phyloP scores from a whole-genome alignment of 2,113 vertebrate genomes.

The Eulemur macaco region DNA sequence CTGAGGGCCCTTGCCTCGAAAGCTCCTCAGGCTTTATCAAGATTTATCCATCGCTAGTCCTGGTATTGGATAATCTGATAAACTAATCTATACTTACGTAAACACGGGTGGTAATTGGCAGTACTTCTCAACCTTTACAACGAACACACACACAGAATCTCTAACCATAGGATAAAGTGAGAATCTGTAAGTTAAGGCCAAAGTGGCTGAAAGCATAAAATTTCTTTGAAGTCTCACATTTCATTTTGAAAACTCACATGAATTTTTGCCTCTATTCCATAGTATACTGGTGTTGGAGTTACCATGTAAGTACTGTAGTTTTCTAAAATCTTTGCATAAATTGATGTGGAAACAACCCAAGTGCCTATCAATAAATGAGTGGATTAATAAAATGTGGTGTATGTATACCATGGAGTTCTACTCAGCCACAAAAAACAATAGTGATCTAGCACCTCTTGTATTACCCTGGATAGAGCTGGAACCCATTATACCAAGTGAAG shows the following conservation, averaged over 20 bases:
- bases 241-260: constrained; percentile 27
- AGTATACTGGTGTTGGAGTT: not conserved
- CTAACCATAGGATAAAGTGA: constrained; percentile 8
- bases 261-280: constrained; percentile 34
- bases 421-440: too few relatives aligned
- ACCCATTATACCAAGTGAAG: too few relatives aligned
- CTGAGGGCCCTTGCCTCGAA: not conserved
- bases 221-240: constrained; percentile 5
- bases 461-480: too few relatives aligned
- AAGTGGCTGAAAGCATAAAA: not conserved
- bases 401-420: too few relatives aligned
- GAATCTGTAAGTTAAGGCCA: not conserved
- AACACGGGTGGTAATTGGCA: constrained; percentile 27
- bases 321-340: not conserved
- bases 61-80: not conserved
- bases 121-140: not conserved
- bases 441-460: too few relatives aligned
- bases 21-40: not conserved
- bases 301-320: not conserved
- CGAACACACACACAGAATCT: not conserved
- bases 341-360: not conserved
- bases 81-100: constrained; percentile 14
- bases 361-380: too few relatives aligned
- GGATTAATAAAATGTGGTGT: too few relatives aligned
- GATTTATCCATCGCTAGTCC: not conserved